A percentile compares a stretch with the other conserved stretches of the same genome.
Evolutionary conservation across 2,888 invertebrate species (phyloP).

Genomic region (Eilema depressum): DNA sequence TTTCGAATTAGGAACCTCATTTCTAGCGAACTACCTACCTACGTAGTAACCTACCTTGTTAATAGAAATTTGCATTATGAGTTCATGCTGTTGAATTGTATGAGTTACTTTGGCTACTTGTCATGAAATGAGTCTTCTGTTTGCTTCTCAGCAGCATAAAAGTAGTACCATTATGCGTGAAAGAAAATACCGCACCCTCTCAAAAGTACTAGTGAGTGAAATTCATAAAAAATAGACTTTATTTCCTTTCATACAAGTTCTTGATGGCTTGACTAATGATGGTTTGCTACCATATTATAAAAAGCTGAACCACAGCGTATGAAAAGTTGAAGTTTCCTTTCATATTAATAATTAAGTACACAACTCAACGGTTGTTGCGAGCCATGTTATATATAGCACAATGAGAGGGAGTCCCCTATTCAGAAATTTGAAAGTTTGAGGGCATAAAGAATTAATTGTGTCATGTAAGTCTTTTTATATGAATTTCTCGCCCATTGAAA

Average conservation of each 20-base stretch:
- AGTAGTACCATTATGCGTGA: not conserved
- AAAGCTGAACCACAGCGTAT: conserved; percentile 26
- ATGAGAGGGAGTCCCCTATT: conserved; percentile 18
- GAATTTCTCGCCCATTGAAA: not conserved
- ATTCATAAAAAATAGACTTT: conserved; percentile 44
- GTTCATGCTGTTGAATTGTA: no score
- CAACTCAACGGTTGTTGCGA: conserved; percentile 21
- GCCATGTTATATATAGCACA: conserved; percentile 15
- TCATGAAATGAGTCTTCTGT: no score
- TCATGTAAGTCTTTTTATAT: conserved; percentile 6
- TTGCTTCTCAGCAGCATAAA: not conserved
- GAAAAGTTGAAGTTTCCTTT: conserved; percentile 29
- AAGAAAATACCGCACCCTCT: not conserved
- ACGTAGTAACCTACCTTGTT: no score
- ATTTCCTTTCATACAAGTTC: conserved; percentile 34
- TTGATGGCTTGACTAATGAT: conserved; percentile 43
- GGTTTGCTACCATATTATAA: conserved; percentile 23
- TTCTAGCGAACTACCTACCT: no score
- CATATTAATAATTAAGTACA: conserved; percentile 43
- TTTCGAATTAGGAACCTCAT: no score
- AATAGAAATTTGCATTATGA: no score
- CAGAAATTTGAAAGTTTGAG: conserved; percentile 22
- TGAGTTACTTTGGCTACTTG: no score
- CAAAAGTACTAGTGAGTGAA: conserved; percentile 43
- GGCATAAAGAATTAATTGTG: conserved; percentile 20